Evolutionary conservation across 2,888 invertebrate genomes (phyloP), one percentile per base, ranked within the genome.

Genomic region (Drosophila melanosoma): DNA sequence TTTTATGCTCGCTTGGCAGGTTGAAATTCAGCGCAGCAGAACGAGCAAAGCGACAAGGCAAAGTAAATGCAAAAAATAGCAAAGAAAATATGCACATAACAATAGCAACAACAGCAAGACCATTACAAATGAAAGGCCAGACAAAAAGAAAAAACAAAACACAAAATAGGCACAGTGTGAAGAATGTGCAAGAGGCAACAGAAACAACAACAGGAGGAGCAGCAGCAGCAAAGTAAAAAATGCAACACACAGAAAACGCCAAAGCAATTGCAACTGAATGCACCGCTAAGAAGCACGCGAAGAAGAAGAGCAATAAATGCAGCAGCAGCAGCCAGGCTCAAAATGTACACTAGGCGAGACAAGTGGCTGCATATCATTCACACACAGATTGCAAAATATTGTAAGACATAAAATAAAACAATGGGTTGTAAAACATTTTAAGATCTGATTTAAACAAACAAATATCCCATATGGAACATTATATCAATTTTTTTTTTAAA

Each of bases 11-110:
- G 69, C 76, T 74, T 81, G 82, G 78, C 87, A 88, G 87, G 87
- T 88, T 87, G 89, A 90, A 89, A 89, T 88, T 76, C 82, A 89
- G 90, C 90, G 86, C 89, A 89, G 89, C 86, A 90, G 84, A 89
- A 86, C 89, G 81, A 87, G 73, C 67, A 82, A 88, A 80, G 85
- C 78, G 84, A 81, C 79, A 70, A 75, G 68, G 75, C 73, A 81
- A 77, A 86, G 84, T 79, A 82, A 89, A 82, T 80, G 87, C 62
- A 71, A 75, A 72, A 81, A 80, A 80, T 81, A 78, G 81, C 81
- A 74, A 80, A 80, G 72, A 75, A 80, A 81, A 78, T 56, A 56
- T 74, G 63, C 61, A 61, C 67, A 63, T 23, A 35, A 56, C 65
- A 69, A 60, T 64, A 59, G 23, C 35, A 40, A 36, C 36, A 36